Evolutionary conservation across 2,113 vertebrate genomes (phyloP).

Genomic region (Pedetes capensis): DNA sequence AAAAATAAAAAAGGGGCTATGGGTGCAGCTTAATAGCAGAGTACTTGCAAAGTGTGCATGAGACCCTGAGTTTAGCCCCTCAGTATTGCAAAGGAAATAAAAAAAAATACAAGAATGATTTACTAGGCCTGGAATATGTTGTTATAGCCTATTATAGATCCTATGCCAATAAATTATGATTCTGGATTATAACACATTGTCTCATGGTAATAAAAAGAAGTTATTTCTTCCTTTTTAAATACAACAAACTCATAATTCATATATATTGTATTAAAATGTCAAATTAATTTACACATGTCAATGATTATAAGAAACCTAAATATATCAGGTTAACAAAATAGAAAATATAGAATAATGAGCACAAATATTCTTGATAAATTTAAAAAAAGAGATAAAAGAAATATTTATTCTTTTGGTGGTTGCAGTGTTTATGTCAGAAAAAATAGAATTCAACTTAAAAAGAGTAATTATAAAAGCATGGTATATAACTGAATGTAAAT

Average conservation of each 20-base stretch:
- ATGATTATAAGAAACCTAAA: not conserved
- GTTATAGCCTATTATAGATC: not conserved
- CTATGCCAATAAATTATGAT: not conserved
- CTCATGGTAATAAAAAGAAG: not conserved
- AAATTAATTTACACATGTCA: not conserved
- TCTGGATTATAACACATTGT: not conserved
- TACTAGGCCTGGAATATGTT: not conserved
- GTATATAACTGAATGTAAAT: not conserved
- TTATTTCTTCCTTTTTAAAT: not conserved
- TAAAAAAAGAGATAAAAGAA: not conserved
- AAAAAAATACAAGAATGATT: not conserved
- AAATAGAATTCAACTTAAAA: conserved; percentile 8
- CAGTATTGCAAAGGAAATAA: too few species aligned
- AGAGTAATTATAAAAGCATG: not conserved
- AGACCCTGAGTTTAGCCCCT: too few species aligned
- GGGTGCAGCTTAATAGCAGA: too few species aligned
- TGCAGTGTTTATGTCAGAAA: not conserved
- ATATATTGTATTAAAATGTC: too few species aligned
- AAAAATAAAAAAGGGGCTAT: too few species aligned
- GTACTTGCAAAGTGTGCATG: too few species aligned
- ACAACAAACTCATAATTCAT: not conserved
- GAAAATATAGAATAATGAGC: not conserved
- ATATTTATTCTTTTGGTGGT: not conserved
- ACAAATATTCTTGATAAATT: not conserved
- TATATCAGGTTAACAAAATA: not conserved